Evolutionary conservation across 1,140 invertebrate genomes (phyloP).

Genomic region (Ganaspis sp.): DNA sequence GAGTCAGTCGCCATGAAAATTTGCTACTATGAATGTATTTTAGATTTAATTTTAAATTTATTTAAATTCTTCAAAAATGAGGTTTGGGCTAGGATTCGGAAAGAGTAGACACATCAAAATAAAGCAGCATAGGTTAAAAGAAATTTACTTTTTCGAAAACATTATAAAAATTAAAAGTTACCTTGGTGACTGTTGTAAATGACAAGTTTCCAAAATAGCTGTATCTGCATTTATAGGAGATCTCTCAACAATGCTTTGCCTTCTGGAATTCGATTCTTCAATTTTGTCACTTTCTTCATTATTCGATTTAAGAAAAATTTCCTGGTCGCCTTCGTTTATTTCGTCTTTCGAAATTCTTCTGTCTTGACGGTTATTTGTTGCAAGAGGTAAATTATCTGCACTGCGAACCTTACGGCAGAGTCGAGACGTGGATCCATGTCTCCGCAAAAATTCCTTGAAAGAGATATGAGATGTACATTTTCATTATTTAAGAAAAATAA

Average conservation of each 20-base stretch:
- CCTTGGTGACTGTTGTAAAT: conserved; percentile 66
- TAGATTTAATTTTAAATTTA: too few relatives aligned
- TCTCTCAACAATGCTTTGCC: conserved; percentile 66
- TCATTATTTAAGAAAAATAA: background rate
- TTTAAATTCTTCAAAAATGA: too few relatives aligned
- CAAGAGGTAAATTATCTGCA: conserved; percentile 79
- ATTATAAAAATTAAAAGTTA: too few relatives aligned
- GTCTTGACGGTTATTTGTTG: conserved; percentile 61
- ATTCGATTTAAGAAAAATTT: conserved; percentile 64
- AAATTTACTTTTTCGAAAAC: too few relatives aligned
- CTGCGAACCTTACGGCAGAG: conserved; percentile 87
- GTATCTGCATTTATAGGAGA: conserved; percentile 60
- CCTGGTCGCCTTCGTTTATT: conserved; percentile 75
- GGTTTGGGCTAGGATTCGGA: too few relatives aligned
- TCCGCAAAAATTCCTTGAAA: conserved; percentile 80
- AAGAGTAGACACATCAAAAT: too few relatives aligned
- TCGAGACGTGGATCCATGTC: conserved; percentile 86
- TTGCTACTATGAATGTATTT: too few relatives aligned
- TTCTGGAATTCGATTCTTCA: conserved; percentile 63
- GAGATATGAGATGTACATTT: conserved; percentile 8
- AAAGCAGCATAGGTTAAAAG: too few relatives aligned
- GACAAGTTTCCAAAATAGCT: conserved; percentile 58
- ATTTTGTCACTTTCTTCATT: conserved; percentile 66
- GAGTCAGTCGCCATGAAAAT: too few relatives aligned
- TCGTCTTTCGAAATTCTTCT: conserved; percentile 66